These are phyloP conservation scores for Ascidia mentula DNA, from an alignment of 23 tunicate species.

Conservation along the genomic window DNA sequence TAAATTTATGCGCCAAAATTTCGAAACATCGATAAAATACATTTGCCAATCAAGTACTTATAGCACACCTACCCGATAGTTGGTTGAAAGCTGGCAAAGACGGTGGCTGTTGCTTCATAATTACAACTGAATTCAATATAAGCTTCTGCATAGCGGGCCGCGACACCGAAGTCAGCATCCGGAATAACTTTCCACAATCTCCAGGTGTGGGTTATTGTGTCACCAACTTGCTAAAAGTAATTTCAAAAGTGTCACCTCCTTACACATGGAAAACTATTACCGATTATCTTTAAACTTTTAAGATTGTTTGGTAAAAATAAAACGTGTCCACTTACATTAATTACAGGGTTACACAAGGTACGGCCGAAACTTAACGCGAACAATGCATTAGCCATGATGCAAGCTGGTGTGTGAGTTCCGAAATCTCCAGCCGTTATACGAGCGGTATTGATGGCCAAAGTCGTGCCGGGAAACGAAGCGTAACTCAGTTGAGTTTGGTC, in stretches of 20 bases:
- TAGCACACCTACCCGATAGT: background rate
- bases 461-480: too few relatives aligned
- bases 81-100: background rate
- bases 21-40: too few relatives aligned
- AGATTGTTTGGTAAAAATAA: background rate
- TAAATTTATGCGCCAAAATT: too few relatives aligned
- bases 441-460: too few relatives aligned
- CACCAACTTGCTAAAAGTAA: background rate
- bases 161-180: background rate
- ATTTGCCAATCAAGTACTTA: too few relatives aligned
- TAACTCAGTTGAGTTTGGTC: too few relatives aligned
- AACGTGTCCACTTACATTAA: background rate
- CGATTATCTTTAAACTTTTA: background rate
- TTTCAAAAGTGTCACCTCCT: background rate
- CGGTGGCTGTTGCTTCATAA: background rate
- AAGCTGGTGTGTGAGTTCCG: too few relatives aligned
- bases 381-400: too few relatives aligned
- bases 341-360: background rate
- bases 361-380: background rate
- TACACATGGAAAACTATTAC: background rate
- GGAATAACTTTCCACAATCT: background rate
- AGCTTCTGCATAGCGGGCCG: background rate
- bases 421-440: too few relatives aligned
- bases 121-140: background rate
- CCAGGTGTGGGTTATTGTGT: background rate